phyloP scores from a whole-genome alignment of 2,888 invertebrate genomes.

The Scaeva pyrastri region DNA sequence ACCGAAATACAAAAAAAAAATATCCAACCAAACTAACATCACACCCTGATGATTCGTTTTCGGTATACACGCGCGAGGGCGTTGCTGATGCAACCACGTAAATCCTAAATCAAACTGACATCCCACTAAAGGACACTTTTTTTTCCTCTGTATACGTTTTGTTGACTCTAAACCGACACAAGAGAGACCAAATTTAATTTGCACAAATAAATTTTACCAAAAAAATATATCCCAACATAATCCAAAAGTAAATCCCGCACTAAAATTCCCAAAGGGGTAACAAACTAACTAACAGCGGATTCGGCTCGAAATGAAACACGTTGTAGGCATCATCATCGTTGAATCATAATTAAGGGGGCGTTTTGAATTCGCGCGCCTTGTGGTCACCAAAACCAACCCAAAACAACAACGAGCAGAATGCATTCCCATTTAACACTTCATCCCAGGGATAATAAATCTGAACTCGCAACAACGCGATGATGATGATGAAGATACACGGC shows the following conservation, averaged over 20 bases:
- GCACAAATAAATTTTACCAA: slow-evolving; percentile 71
- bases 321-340: slow-evolving; percentile 43
- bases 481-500: slow-evolving; percentile 68
- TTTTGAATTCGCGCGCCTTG: slow-evolving; percentile 51
- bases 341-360: slow-evolving; percentile 74
- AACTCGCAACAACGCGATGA: slow-evolving; percentile 32
- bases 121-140: slow-evolving; percentile 72
- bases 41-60: slow-evolving; percentile 20
- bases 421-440: slow-evolving; percentile 54
- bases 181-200: slow-evolving; percentile 66
- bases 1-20: not conserved
- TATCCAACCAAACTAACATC: slow-evolving; percentile 44
- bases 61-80: slow-evolving; percentile 46
- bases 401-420: slow-evolving; percentile 38
- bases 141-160: slow-evolving; percentile 31
- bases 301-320: not conserved
- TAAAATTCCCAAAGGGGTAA: slow-evolving; percentile 57
- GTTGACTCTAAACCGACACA: slow-evolving; percentile 33
- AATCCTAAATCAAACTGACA: slow-evolving; percentile 75
- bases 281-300: slow-evolving; percentile 9
- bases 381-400: slow-evolving; percentile 49
- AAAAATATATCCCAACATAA: slow-evolving; percentile 17
- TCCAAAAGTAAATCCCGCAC: slow-evolving; percentile 16
- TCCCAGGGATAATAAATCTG: slow-evolving; percentile 67
- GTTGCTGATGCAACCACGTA: slow-evolving; percentile 58